Conservation (phyloP, 2,888 invertebrate genomes). For the Drosophila limbata region DNA sequence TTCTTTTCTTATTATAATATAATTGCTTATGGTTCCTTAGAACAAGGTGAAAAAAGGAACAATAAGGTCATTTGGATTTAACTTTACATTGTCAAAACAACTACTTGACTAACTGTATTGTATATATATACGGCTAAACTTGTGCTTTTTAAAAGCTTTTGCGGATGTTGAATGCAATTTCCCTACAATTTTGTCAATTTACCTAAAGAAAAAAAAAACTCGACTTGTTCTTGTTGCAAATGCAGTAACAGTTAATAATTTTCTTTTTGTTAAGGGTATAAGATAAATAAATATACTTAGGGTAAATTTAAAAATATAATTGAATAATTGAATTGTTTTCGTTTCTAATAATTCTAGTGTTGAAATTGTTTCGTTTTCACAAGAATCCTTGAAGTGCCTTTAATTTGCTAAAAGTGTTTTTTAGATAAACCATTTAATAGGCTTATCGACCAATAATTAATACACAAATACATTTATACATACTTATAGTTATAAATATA, state of each 20-base stretch:
- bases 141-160: slow-evolving; percentile 65
- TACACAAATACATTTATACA: slow-evolving; percentile 34
- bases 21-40: neutral
- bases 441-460: slow-evolving; percentile 52
- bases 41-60: neutral
- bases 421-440: slow-evolving; percentile 69
- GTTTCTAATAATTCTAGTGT: slow-evolving; percentile 49
- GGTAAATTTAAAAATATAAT: slow-evolving; percentile 20
- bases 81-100: neutral
- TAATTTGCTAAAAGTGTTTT: slow-evolving; percentile 79
- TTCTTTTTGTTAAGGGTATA: slow-evolving; percentile 30
- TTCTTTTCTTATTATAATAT: neutral
- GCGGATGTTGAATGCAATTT: slow-evolving; percentile 34
- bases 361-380: slow-evolving; percentile 65
- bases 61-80: neutral
- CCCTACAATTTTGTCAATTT: slow-evolving; percentile 78
- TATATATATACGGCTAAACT: slow-evolving; percentile 14
- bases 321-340: slow-evolving; percentile 49
- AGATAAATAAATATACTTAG: slow-evolving; percentile 31
- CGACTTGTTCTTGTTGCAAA: slow-evolving; percentile 53
- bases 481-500: slow-evolving; percentile 24
- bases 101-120: slow-evolving; percentile 2
- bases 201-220: slow-evolving; percentile 12
- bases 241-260: slow-evolving; percentile 16
- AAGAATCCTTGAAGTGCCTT: slow-evolving; percentile 77